Evolutionary conservation across 2,888 invertebrate genomes (phyloP), one percentile per base, ranked within the genome.

Genomic region (Chrysolina americana): DNA sequence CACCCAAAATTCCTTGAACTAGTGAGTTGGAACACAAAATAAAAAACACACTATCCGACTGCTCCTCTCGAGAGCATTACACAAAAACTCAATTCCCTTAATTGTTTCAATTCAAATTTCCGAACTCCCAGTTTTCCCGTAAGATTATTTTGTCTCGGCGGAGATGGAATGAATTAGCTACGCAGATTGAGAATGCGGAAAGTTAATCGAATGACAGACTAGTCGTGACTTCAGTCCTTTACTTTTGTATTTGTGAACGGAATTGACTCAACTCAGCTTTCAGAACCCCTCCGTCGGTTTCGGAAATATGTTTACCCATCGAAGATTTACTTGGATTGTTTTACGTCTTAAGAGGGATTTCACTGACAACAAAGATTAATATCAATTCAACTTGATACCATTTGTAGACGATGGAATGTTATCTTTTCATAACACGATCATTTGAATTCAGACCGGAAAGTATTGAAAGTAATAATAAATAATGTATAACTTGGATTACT

Each of bases 161-260:
- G 79, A 80, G 81, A 80, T 76, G 79, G 84, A 83, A 84, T 83
- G 83, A 86, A 86, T 86, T 86, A 85, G 83, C 82, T 81, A 82
- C 80, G 80, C 82, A 76, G 82, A 85, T 85, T 85, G 84, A 82
- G 82, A 83, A 80, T 80, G 79, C 80, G 82, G 81, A 84, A 85
- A 85, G 85, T 84, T 85, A 85, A 85, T 86, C 86, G 85, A 84
- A 82, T 83, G 81, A 83, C 78, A 79, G 81, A 82, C 81, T 79
- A 74, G 76, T 80, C 81, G 80, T 78, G 77, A 80, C 80, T 76
- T 75, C 74, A 79, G 78, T 80, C 80, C 79, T 76, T 81, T 79
- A 81, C 78, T 75, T 77, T 80, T 77, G 79, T 80, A 77, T 81
- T 79, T 78, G 80, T 78, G 79, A 76, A 77, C 78, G 71, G 78